Evolutionary conservation across 2,113 vertebrate species (phyloP), one percentile per base, ranked within the genome.

Genomic region (Vireo altiloquus): DNA sequence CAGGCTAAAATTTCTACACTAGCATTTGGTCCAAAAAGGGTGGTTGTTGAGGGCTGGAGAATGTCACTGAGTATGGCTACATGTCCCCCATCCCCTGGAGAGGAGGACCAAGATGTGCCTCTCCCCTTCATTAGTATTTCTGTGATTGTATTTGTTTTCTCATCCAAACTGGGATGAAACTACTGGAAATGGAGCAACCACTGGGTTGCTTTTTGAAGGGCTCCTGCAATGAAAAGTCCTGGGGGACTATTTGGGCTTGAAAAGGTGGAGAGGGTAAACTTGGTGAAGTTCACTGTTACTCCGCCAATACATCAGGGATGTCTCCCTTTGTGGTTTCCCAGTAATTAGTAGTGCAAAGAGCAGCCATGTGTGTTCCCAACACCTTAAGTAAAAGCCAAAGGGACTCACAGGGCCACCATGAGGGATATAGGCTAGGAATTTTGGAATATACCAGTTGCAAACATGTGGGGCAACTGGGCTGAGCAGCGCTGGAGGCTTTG

Each of bases 51-150:
- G 81, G 72, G 42, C 53, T 72, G 49, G 31, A 49, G 40, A 49
- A 0, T 35, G 21, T 56, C 2, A 4, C 18, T 69, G 57, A n/a
- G 7, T 57, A 24, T 22, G 23, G 65, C 56, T 35, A 6, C 0
- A 0, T 44, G 42, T 87, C 27, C 27, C 37, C 27, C 37, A 39
- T 65, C 27, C n/a, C 6, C 37, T 79, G 49, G 71, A 54, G 35
- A 84, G 59, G 24, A 65, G 44, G 42, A 44, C 21, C 1, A 7
- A 52, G 39, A 20, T 31, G 24, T 76, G 10, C 15, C 22, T 92
- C 27, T 37, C 42, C 5, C 3, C 17, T 49, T 57, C 20, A 15
- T 2, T 13, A 17, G 7, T 35, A 22, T 70, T 78, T 39, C 31
- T 64, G 27, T 35, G 46, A 14, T 33, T 91, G 14, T 59, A 5